Percentiles rank a stretch among this genome's conserved stretches.
Conservation (phyloP, 2,888 invertebrate genomes). For the Drosophila diplacantha region DNA sequence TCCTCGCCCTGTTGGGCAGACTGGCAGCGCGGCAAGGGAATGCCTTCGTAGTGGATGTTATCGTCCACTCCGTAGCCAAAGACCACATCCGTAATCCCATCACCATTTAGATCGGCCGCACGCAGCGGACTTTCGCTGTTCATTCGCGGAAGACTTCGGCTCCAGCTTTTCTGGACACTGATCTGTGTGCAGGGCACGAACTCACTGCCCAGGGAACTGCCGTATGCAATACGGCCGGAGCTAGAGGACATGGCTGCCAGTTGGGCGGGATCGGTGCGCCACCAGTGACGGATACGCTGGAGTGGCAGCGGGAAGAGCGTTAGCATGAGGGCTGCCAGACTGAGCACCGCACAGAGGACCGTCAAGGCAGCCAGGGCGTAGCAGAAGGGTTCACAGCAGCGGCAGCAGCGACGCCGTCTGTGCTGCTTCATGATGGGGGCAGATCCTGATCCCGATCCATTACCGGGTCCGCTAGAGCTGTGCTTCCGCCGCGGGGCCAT, state of each 20-base stretch:
- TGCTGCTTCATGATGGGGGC: constrained; percentile 79
- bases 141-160: constrained; percentile 83
- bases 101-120: constrained; percentile 84
- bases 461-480: constrained; percentile 40
- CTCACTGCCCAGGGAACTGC: constrained; percentile 71
- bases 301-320: constrained; percentile 83
- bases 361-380: constrained; percentile 82
- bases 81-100: constrained; percentile 84
- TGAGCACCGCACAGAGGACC: constrained; percentile 81
- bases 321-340: constrained; percentile 82
- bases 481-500: constrained; percentile 85
- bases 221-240: constrained; percentile 44
- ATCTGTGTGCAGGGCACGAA: constrained; percentile 77
- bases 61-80: constrained; percentile 86
- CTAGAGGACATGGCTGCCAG: constrained; percentile 20
- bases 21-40: constrained; percentile 80
- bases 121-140: constrained; percentile 86
- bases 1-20: constrained; percentile 82
- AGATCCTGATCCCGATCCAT: constrained; percentile 58
- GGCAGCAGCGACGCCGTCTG: constrained; percentile 78
- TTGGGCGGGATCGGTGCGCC: constrained; percentile 70
- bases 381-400: constrained; percentile 83
- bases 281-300: constrained; percentile 81
- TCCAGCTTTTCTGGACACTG: constrained; percentile 81
- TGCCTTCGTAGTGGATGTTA: constrained; percentile 79